Evolutionary conservation across 1,140 invertebrate genomes (phyloP).

Genomic region (Lucilia sericata): DNA sequence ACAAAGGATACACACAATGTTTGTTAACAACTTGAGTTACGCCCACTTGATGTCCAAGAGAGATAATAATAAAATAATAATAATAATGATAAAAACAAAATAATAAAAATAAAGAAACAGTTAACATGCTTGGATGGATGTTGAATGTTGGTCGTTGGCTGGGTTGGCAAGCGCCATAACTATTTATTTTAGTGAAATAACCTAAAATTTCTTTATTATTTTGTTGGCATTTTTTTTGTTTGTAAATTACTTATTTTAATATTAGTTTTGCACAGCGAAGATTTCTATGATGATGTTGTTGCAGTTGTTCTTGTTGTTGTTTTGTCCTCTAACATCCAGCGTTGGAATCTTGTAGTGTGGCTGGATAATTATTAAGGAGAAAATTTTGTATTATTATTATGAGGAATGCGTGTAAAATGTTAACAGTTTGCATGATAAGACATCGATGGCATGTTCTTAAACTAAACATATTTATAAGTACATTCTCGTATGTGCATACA

Average conservation of each 20-base stretch:
- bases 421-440: constrained; percentile 37
- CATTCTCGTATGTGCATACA: neutral
- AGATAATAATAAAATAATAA: constrained; percentile 22
- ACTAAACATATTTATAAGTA: neutral
- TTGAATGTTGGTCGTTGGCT: too few species aligned
- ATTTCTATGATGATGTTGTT: neutral
- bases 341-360: neutral
- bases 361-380: constrained; percentile 35
- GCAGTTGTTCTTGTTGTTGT: constrained; percentile 11
- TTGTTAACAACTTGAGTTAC: constrained; percentile 19
- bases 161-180: constrained; percentile 26
- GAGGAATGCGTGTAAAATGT: constrained; percentile 41
- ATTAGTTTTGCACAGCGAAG: neutral
- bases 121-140: constrained; percentile 9
- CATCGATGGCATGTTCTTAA: constrained; percentile 2
- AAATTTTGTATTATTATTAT: constrained; percentile 30
- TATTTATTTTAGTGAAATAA: constrained; percentile 19
- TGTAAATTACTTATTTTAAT: constrained; percentile 43
- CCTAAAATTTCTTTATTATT: constrained; percentile 27
- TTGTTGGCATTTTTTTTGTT: neutral
- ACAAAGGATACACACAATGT: constrained; percentile 1
- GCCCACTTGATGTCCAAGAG: constrained; percentile 40
- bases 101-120: constrained; percentile 26
- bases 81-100: neutral
- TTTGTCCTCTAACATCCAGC: constrained; percentile 27